Base-by-base conservation (phyloP, 1,140 invertebrate species). In the Drosophila neocordata region DNA sequence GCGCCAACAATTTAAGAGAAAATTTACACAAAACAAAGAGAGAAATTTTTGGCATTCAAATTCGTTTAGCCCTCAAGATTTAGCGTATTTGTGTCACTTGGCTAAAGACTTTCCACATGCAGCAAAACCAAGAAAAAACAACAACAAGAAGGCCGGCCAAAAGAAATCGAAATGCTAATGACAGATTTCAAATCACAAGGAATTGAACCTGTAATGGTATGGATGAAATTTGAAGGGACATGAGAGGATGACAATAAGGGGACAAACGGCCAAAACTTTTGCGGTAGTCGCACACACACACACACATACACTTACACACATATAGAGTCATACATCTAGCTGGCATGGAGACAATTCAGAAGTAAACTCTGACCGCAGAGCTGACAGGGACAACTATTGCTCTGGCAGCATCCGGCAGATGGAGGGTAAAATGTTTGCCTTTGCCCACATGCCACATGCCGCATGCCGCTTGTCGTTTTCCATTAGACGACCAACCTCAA, bases 401-500 rank as follows among this genome's bases (percentile, higher is more conserved):
- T 78, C 60, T 70, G 53, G 65, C 78, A 72, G 78, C 79, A 83
- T 83, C 82, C 83, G 78, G 82, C 71, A 27, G 18, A 51, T 60
- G 57, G 53, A 59, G 52, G 59, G 73, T 41, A 68, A 71, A 73
- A 73, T 69, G 64, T 74, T 61, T 88, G 69, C 75, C 76, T 48
- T 48, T 48, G 41, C 41, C 41, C 83, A 88, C 83, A 87, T 88
- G 83, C 69, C 72, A 69, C 84, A 73, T 79, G 38, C 38, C 83
- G 82, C 83, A 87, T 88, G 83, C 69, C 72, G 72, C 84, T 79
- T 79, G 82, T 87, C 83, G 79, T 77, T 88, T 88, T 83, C 76
- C 84, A 88, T 88, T 87, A 87, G 83, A 69, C 75, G 83, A 83
- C 84, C 83, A 88, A 83, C 83, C 79, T 88, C 79, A 83, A 87